Base-by-base conservation (phyloP, 2,888 invertebrate genomes). In the Saturnia pavonia region DNA sequence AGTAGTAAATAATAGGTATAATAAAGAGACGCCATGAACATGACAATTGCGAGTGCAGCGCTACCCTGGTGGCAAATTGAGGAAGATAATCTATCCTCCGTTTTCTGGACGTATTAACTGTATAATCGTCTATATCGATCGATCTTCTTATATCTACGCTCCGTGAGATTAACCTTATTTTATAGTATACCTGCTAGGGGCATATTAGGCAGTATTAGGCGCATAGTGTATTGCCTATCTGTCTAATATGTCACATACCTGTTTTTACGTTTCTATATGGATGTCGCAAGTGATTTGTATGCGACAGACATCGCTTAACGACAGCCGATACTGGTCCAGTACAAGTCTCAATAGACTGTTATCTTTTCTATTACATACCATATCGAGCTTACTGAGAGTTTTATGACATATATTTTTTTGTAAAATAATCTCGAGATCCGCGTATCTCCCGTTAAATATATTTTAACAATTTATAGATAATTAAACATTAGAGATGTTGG, bases 241-340 rank as follows among this genome's bases (percentile, higher is more conserved):
- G 65, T 65, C 65, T 40, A 40, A 65, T 40, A 65, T 40, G 65
- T 65, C 40, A 40, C n/a, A 65, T 27, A 27, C 27, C 14, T 40
- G 65, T 65, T 65, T 65, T 65, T 65, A 65, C 40, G 40, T 40
- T 65, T 16, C 40, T 40, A 19, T 40, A 60, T 65, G 65, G n/a
- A 40, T 65, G 65, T 65, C 27, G 57, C 16, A 19, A 7, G 1
- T 65, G 65, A 65, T 65, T 65, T 65, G 65, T 65, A 65, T 65
- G 65, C 65, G 65, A 40, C 40, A 40, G 11, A n/a, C 65, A n/a
- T 65, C 65, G 40, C 11, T 65, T 1, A 65, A 40, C 40, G 65
- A 40, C 65, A 65, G 40, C n/a, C 65, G 65, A 65, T 65, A 65
- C 65, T 65, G n/a, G 65, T 65, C n/a, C 65, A 11, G 65, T 34